Evolutionary conservation across 2,797 vertebrate genomes (phyloP), one percentile per base, ranked within the genome.

Genomic region (Amblyopsis hoosieri): DNA sequence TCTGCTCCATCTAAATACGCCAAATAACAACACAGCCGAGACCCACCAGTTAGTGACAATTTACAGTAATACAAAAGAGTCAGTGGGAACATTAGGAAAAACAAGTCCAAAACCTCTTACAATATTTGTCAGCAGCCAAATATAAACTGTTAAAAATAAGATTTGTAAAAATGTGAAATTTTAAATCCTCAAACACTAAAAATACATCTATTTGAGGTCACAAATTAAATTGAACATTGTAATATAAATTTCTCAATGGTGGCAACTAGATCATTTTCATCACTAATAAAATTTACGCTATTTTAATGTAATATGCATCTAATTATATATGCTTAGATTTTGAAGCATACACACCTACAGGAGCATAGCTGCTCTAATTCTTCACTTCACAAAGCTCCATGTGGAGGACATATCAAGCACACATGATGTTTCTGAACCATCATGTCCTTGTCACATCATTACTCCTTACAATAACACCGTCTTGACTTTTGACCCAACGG

Each of bases 381-480:
- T 50, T 60, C 3, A 50, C 54, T 61, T 80, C 54, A 71, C 58
- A 59, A 52, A 56, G 72, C 12, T 31, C 61, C 79, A 55, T 64
- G 23, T 69, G 58, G 59, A 79, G 55, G 47, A 78, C 56, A 79
- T 78, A 71, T 29, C 31, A 64, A 83, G 74, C 69, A 68, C 57
- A 29, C 56, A 78, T 71, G 45, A 71, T 67, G 47, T 61, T 71
- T 62, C 14, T 60, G 52, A 60, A 75, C 60, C 69, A 68, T 64
- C 68, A 63, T 60, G 47, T 74, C 70, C 37, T 66, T 69, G 60
- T 79, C 61, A 62, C 47, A 46, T 75, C 64, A 79, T 90, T 78
- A 71, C 74, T 29, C 23, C 37, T 42, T 42, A 74, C 76, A 79
- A 69, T 75, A 84, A 84, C 80, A 80, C 67, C 66, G 45, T 46